These are phyloP conservation scores for Artibeus lituratus DNA, from an alignment of 2,797 vertebrate species.

Conservation along the genomic window DNA sequence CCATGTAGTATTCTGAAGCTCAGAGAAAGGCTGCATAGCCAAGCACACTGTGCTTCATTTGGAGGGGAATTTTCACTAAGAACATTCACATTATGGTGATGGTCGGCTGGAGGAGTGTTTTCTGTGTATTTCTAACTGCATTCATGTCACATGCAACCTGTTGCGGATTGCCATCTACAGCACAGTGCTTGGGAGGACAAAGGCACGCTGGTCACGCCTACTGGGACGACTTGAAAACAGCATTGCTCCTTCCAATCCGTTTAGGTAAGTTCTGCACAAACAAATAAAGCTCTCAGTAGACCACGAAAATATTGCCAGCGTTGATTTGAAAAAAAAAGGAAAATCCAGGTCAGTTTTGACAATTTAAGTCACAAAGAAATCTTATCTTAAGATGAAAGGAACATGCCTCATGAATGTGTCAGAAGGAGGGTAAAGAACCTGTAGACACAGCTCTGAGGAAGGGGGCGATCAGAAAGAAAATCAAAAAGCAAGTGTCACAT, in stretches of 20 bases:
- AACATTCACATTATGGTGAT: not conserved
- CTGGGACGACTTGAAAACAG: not conserved
- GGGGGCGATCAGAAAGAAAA: not conserved
- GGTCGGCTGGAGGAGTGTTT: not conserved
- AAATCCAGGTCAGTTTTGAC: not conserved
- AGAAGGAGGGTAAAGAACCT: not conserved
- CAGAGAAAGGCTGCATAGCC: not conserved
- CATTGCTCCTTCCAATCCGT: not conserved
- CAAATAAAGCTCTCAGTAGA: not conserved
- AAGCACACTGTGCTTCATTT: not conserved
- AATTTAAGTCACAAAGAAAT: not conserved
- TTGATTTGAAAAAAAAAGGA: not conserved
- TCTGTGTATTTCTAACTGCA: not conserved
- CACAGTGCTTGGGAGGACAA: not conserved
- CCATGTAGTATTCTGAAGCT: not conserved
- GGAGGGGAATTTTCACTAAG: not conserved
- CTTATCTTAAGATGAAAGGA: not conserved
- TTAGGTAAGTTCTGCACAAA: not conserved
- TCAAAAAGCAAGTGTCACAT: not conserved
- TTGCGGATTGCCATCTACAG: not conserved
- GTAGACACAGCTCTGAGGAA: not conserved
- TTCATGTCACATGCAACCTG: not conserved
- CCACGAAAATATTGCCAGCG: not conserved
- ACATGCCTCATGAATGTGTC: not conserved
- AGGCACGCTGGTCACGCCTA: not conserved